These are phyloP conservation scores for Carcharodon carcharias DNA, from an alignment of 2,797 vertebrate genomes.

Conservation along the genomic window DNA sequence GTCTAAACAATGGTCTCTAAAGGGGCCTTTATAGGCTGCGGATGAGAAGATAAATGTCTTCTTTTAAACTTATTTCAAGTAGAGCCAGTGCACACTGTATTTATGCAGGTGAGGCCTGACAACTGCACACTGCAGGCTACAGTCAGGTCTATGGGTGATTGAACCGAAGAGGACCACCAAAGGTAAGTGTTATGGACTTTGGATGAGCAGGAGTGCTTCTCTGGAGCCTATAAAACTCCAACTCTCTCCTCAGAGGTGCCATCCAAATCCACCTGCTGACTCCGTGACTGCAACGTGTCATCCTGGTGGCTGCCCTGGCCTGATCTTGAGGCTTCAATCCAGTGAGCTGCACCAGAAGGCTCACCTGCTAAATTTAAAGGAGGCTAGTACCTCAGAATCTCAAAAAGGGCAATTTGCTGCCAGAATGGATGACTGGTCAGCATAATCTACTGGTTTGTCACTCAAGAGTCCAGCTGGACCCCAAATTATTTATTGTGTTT, in stretches of 20 bases:
- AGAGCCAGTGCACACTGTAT: neutral
- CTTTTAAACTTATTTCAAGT: neutral
- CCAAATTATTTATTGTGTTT: neutral
- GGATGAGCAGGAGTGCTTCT: no score
- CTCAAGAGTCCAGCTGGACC: neutral
- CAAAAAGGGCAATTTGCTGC: neutral
- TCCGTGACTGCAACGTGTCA: no score
- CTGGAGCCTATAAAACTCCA: no score
- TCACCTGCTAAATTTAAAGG: no score
- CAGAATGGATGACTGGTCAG: neutral
- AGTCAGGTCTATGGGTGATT: neutral
- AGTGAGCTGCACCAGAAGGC: no score
- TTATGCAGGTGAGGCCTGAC: neutral
- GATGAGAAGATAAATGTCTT: neutral
- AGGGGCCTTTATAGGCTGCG: neutral
- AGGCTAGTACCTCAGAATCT: neutral
- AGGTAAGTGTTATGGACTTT: neutral
- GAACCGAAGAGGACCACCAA: neutral
- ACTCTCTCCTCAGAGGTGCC: no score
- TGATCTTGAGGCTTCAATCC: neutral
- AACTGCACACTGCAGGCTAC: neutral
- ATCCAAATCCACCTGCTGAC: no score
- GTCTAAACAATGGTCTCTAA: no score
- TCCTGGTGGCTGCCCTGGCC: no score
- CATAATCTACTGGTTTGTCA: no score